phyloP scores from a whole-genome alignment of 2,888 invertebrate species.

The Crepidodera aurea region DNA sequence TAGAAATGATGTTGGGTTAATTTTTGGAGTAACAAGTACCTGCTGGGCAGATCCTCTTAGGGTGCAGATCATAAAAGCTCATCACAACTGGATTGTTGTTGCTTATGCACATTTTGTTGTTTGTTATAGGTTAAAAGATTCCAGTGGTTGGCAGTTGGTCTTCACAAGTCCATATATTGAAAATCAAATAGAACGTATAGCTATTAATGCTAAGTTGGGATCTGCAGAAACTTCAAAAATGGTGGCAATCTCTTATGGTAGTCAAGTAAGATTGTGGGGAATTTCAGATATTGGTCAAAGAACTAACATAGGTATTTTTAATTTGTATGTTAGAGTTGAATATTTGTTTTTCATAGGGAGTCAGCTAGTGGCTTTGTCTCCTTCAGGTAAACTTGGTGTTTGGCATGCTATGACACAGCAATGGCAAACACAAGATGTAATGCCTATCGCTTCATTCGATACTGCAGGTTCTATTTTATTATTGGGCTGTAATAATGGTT shows the following conservation, averaged over 20 bases:
- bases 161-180: constrained; percentile 95
- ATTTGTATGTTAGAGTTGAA: constrained; percentile 91
- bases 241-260: constrained; percentile 84
- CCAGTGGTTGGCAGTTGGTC: constrained; percentile 94
- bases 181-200: constrained; percentile 87
- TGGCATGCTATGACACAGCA: constrained; percentile 99
- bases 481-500: constrained; percentile 94
- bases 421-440: constrained; percentile 97
- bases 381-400: constrained; percentile 94
- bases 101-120: constrained; percentile 96
- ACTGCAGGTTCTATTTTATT: constrained; percentile 96
- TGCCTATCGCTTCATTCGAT: constrained; percentile 94
- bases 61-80: constrained; percentile 93
- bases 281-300: constrained; percentile 79
- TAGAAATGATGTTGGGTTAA: constrained; percentile 74
- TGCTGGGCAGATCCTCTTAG: constrained; percentile 85
- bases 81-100: constrained; percentile 97
- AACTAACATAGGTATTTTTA: constrained; percentile 85
- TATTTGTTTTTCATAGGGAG: constrained; percentile 97
- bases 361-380: constrained; percentile 94
- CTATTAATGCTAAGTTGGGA: constrained; percentile 79
- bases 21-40: constrained; percentile 69
- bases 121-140: constrained; percentile 95
- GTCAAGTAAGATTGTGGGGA: constrained; percentile 80
- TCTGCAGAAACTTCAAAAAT: constrained; percentile 73